Evolutionary conservation across 2,113 vertebrate species (phyloP), one percentile per base, ranked within the genome.

Genomic region (Athene noctua): DNA sequence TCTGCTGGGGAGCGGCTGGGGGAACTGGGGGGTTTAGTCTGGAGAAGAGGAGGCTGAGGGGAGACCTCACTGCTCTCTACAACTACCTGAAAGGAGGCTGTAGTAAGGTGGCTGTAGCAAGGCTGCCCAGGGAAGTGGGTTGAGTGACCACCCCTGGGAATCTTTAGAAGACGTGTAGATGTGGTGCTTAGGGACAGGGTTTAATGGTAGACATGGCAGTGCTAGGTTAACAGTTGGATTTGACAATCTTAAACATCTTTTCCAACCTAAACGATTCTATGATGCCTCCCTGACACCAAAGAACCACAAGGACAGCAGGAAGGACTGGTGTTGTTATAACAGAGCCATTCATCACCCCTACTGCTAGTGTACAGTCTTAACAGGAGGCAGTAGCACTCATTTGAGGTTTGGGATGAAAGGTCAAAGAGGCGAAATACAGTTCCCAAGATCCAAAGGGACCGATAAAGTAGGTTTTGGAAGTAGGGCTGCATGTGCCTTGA

Each of bases 151-250:
- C 20, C 46, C 46, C 46, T 47, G 46, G 46, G 19, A 20, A 10
- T 47, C 18, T 47, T 47, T 47, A 47, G 19, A 47, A 47, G 46
- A 47, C 10, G 9, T 68, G n/a, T 40, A 54, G 15, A 12, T 1
- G 5, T 66, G 29, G 3, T 0, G 3, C 0, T 3, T 2, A 11
- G 13, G 7, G 23, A 23, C 9, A 0, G 38, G 55, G 15, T 27
- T 91, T 72, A 40, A 23, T 44, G 66, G 42, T 82, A 29, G 3
- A 20, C 32, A 73, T 62, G 16, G 26, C 4, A 15, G n/a, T 32
- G 10, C 34, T 32, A 7, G 3, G 10, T 36, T 85, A 21, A 49
- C 49, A 25, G 21, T 34, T 46, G 44, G 68, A 25, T 25, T 65
- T 62, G 10, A 47, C 10, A 10, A 15, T 40, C 15, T 49, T 66